Evolutionary conservation across 2,113 vertebrate genomes (phyloP).

Genomic region (Chloroceryle aenea): DNA sequence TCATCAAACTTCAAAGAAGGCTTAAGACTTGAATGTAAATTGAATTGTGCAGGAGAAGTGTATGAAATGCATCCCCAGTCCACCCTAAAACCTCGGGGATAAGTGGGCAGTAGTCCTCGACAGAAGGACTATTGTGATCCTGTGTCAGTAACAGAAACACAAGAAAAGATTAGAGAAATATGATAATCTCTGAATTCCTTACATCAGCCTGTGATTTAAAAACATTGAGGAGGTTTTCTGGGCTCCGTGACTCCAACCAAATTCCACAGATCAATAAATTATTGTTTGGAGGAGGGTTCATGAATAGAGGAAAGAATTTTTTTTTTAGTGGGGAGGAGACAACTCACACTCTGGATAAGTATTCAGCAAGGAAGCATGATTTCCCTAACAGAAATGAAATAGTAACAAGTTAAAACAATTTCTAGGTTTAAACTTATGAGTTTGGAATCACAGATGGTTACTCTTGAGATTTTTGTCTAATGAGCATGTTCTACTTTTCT

Average conservation of each 20-base stretch:
- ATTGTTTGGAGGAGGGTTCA: not conserved
- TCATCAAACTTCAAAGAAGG: not conserved
- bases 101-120: not conserved
- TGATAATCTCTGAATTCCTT: too few relatives aligned
- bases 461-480: not conserved
- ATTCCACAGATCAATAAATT: not conserved
- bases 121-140: not conserved
- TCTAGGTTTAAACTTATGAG: not conserved
- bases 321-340: not conserved
- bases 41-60: too few relatives aligned
- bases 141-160: not conserved
- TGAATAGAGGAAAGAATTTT: not conserved
- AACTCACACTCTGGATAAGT: not conserved
- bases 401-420: not conserved
- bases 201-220: not conserved
- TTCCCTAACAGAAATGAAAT: not conserved
- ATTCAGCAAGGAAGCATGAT: not conserved
- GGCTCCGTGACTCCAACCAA: accelerated
- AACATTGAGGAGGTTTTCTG: not conserved
- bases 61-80: not conserved
- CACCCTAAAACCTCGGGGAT: not conserved
- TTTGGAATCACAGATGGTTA: not conserved
- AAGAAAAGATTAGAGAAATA: not conserved
- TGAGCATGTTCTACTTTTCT: not conserved
- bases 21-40: not conserved